Base-by-base conservation (phyloP, 2,888 invertebrate species). In the Serripes groenlandicus region DNA sequence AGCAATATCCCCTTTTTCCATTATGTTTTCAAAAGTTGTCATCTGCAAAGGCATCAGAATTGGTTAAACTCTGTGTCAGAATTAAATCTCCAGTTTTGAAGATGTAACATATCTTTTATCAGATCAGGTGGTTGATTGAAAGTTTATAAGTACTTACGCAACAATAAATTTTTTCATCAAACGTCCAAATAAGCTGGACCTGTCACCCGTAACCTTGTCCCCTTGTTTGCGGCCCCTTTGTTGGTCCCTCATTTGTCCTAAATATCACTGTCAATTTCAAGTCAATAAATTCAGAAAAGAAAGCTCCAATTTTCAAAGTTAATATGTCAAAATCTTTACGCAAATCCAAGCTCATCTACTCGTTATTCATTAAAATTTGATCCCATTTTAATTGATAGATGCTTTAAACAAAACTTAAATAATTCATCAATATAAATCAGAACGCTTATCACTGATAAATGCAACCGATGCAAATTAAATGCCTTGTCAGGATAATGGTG, bases 121-220 rank as follows among this genome's bases (percentile, higher is more conserved):
- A n/a, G n/a, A n/a, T n/a, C n/a, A n/a, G n/a, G n/a, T n/a, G n/a
- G n/a, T n/a, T n/a, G n/a, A n/a, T n/a, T n/a, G n/a, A n/a, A n/a
- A 62, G 26, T 15, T 32, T 4, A 28, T 34, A n/a, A 26, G 3
- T 52, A 86, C 86, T 86, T 82, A 86, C 86, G 72, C 70, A 28
- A 84, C 75, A 34, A 86, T 80, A 58, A 86, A 78, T 52, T 84
- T 86, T 78, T 86, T 86, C 84, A 86, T 80, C 58, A 84, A 74
- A 34, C 86, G 71, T 28, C 83, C 72, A 52, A 86, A 82, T 18
- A 86, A 23, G 30, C 71, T 78, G 28, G 77, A 66, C 34, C 82
- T 54, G 64, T 85, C 81, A 9, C 78, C 78, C 79, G 79, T 79
- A 18, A 70, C 64, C 60, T 85, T 85, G 23, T 76, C 42, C 21